Evolutionary conservation across 2,113 vertebrate genomes (phyloP), one percentile per base, ranked within the genome.

Genomic region (Sinocyclocheilus anshuiensis): DNA sequence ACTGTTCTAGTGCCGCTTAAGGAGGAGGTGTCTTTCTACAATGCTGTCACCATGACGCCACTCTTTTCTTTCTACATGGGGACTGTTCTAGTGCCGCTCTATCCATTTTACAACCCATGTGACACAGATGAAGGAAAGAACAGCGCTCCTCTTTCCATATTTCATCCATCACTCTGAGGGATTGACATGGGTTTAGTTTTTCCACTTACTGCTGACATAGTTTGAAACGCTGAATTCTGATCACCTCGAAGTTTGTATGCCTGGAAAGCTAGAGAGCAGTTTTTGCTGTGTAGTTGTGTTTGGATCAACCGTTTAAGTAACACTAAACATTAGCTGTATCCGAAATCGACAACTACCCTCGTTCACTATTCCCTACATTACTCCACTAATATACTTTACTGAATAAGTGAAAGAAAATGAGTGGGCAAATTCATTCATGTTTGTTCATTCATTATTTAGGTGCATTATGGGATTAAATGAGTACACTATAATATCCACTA

Each of bases 1-100:
- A 84, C 88, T 0, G 77, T 93, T 4, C 13, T 77, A 6, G 87
- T 84, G 15, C 92, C 93, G 20, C 67, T 95, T n/a, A 90, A 89
- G 26, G 92, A 94, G 69, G 94, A 95, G 71, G 92, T 95, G 86
- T 91, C 94, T 63, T 95, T 95, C 89, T 95, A 94, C 81, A 93
- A 95, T 2, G 94, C 94, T 24, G 33, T 93, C 18, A 94, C 92
- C 87, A 95, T 95, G 95, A 88, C 78, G 0, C 87, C 92, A 0
- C 90, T 95, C 57, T 94, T 92, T 86, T 94, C 93, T 8, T 94
- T 94, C 83, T 90, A 87, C 77, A 93, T 90, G 87, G 93, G 53
- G 42, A 84, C 88, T 0, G 77, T 93, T 4, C 13, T 77, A 6
- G 87, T 84, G 15, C 92, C 93, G 20, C 67, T 95, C 85, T 90